These are phyloP conservation scores for Apostichopus leukothele DNA, from an alignment of 53 echinoderm and acorn worm species.

Conservation along the genomic window DNA sequence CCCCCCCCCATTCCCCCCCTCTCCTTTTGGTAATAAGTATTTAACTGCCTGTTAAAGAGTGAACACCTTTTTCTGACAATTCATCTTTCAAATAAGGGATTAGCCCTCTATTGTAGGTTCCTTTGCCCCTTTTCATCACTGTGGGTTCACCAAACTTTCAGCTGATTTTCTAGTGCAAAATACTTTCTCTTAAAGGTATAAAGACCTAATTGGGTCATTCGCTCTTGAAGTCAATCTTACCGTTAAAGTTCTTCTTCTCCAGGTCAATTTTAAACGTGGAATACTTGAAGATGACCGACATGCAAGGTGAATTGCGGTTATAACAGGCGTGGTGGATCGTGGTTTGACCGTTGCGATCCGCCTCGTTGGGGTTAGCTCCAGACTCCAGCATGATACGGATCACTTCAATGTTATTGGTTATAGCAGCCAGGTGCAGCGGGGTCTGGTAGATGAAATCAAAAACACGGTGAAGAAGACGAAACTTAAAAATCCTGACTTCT, in stretches of 20 bases:
- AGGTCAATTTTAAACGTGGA: constrained; percentile 63
- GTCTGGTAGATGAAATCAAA: constrained; percentile 56
- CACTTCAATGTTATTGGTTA: constrained; percentile 75
- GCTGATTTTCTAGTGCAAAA: too few species aligned
- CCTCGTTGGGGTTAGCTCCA: constrained; percentile 81
- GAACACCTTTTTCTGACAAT: too few species aligned
- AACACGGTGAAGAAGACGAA: not conserved
- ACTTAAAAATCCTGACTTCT: too few species aligned
- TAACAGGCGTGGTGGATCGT: constrained; percentile 87
- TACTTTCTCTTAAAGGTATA: too few species aligned
- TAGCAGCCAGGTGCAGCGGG: constrained; percentile 85
- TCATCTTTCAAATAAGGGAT: too few species aligned
- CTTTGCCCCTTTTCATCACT: too few species aligned
- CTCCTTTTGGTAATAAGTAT: too few species aligned
- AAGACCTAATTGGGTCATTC: too few species aligned
- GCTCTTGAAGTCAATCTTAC: constrained; percentile 37
- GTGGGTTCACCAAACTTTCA: too few species aligned
- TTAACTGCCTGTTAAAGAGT: too few species aligned
- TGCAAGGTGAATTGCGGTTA: constrained; percentile 58
- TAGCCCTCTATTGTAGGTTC: too few species aligned
- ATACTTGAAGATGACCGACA: constrained; percentile 66
- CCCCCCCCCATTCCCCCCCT: too few species aligned
- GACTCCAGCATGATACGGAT: constrained; percentile 69
- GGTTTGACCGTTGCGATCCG: constrained; percentile 90
- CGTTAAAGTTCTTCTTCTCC: constrained; percentile 77